phyloP scores from a whole-genome alignment of 2,888 invertebrate species.

The Hoplodrina ambigua region DNA sequence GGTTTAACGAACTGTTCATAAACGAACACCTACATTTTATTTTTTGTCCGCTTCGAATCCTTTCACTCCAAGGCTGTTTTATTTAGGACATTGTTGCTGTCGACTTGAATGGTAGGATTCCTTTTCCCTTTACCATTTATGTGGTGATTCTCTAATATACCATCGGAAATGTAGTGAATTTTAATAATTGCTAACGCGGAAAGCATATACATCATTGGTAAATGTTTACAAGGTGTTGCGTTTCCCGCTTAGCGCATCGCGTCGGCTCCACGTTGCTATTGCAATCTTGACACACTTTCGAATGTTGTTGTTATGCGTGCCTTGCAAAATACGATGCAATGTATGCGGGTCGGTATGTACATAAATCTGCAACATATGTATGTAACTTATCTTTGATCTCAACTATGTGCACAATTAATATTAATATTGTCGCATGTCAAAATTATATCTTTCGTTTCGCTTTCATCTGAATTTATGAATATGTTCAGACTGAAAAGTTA shows the following conservation, averaged over 20 bases:
- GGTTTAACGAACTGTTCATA: slow-evolving; percentile 19
- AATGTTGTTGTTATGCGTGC: slow-evolving; percentile 86
- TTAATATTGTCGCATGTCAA: slow-evolving; percentile 47
- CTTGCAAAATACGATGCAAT: slow-evolving; percentile 86
- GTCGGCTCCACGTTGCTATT: slow-evolving; percentile 79
- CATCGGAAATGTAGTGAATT: slow-evolving; percentile 28
- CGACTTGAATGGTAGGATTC: background rate
- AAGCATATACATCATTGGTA: slow-evolving; percentile 65
- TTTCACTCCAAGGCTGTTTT: slow-evolving; percentile 22
- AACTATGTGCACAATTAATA: slow-evolving; percentile 39
- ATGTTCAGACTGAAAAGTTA: slow-evolving; percentile 53
- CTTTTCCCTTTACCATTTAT: slow-evolving; percentile 8
- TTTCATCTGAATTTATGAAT: slow-evolving; percentile 55
- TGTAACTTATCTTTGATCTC: slow-evolving; percentile 61
- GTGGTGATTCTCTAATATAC: slow-evolving; percentile 5
- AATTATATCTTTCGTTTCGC: slow-evolving; percentile 45
- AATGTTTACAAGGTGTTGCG: slow-evolving; percentile 78
- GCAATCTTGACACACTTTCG: slow-evolving; percentile 90
- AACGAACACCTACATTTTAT: slow-evolving; percentile 15
- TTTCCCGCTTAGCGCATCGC: slow-evolving; percentile 82
- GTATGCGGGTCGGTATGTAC: slow-evolving; percentile 69
- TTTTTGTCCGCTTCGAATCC: slow-evolving; percentile 12
- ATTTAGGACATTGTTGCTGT: background rate
- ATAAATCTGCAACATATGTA: slow-evolving; percentile 63
- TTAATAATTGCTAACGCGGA: slow-evolving; percentile 60